Conservation (phyloP, 2,797 vertebrate genomes). For the Morus bassanus region DNA sequence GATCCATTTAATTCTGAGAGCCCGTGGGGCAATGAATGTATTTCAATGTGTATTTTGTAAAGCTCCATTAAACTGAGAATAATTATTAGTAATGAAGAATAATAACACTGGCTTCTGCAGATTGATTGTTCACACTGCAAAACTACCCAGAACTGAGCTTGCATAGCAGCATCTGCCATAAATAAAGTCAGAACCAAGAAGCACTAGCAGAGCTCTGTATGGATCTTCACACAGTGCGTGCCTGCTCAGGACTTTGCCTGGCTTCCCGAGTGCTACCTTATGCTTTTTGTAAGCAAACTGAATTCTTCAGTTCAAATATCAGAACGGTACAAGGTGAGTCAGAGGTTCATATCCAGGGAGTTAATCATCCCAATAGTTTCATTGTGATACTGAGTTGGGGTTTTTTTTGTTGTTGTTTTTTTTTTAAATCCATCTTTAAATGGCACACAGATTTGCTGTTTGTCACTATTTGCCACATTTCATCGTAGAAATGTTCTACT, state of each 20-base stretch:
- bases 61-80: not conserved
- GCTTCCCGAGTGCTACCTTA: not conserved
- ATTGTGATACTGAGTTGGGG: not conserved
- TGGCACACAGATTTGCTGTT: not conserved
- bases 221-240: not conserved
- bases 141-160: not conserved
- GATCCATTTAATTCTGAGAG: not conserved
- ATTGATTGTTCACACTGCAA: not conserved
- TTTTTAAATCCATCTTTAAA: not conserved
- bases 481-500: not conserved
- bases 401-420: not conserved
- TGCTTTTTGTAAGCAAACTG: not conserved
- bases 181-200: not conserved
- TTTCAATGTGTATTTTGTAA: not conserved
- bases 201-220: not conserved
- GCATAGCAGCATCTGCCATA: not conserved
- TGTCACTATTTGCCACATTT: not conserved
- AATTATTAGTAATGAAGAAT: not conserved
- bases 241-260: not conserved
- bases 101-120: not conserved
- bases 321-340: not conserved
- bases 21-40: fast-evolving
- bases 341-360: not conserved
- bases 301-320: not conserved
- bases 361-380: not conserved